A percentile compares a stretch with the other conserved stretches of the same genome.
Conservation (phyloP, 2,888 invertebrate genomes). For the Ennomos quercinarius region DNA sequence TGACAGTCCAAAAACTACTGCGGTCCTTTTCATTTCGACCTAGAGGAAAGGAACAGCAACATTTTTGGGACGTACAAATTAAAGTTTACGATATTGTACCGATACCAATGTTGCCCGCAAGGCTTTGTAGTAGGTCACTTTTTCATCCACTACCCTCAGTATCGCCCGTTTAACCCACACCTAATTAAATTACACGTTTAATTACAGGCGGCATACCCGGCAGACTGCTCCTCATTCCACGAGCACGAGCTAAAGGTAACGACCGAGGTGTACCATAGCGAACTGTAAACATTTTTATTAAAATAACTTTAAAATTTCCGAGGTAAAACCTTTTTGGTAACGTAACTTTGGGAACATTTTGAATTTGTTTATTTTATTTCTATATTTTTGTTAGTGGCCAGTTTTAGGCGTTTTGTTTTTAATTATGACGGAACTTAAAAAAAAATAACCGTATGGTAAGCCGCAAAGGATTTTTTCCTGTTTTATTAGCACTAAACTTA, state of each 20-base stretch:
- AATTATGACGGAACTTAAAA: too few relatives aligned
- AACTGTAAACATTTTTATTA: constrained; percentile 84
- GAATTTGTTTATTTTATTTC: neutral
- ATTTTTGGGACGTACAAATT: too few relatives aligned
- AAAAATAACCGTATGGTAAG: too few relatives aligned
- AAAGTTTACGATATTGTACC: too few relatives aligned
- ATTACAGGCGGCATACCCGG: constrained; percentile 87
- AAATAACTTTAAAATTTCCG: constrained; percentile 8
- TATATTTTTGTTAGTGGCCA: constrained; percentile 9
- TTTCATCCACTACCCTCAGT: neutral
- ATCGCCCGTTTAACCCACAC: constrained; percentile 19
- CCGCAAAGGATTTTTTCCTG: too few relatives aligned
- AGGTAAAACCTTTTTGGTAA: constrained; percentile 28
- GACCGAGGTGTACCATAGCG: constrained; percentile 93
- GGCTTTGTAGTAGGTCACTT: too few relatives aligned
- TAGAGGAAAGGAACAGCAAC: too few relatives aligned
- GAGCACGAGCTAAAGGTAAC: constrained; percentile 93
- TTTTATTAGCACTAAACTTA: too few relatives aligned
- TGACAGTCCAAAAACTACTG: too few relatives aligned
- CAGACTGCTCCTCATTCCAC: constrained; percentile 92
- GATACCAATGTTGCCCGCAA: neutral
- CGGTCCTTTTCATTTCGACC: too few relatives aligned
- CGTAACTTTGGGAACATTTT: constrained; percentile 3
- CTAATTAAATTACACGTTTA: constrained; percentile 31
- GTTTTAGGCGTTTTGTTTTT: neutral